These are phyloP conservation scores for Caenorhabditis sinica DNA, from an alignment of 2,888 invertebrate species.

Conservation along the genomic window DNA sequence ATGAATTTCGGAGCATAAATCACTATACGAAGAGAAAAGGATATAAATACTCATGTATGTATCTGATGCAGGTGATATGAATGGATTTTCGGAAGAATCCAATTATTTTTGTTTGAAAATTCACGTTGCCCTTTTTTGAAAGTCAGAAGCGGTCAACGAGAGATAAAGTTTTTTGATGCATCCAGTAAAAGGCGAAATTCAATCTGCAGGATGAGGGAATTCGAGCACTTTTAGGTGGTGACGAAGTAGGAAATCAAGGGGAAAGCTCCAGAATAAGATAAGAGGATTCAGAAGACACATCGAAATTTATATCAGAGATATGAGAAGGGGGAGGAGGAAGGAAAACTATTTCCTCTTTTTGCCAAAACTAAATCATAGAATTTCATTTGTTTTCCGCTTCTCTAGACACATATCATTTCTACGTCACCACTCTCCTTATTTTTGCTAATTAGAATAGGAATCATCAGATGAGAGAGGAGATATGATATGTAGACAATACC, in stretches of 20 bases:
- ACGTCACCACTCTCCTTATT: constrained; percentile 5
- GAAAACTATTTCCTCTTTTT: neutral
- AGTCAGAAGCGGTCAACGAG: neutral
- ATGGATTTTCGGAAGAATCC: neutral
- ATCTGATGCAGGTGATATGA: constrained; percentile 17
- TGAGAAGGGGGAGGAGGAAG: no score
- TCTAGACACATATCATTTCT: constrained; percentile 25
- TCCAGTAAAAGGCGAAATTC: constrained; percentile 1
- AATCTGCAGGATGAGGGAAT: constrained; percentile 8
- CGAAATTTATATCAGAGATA: neutral
- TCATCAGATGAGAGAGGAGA: neutral
- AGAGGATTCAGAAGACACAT: neutral
- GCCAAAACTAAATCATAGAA: constrained; percentile 11
- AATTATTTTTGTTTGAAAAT: no score
- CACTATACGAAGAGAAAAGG: constrained; percentile 1
- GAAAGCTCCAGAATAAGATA: neutral
- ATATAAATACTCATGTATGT: constrained; percentile 2
- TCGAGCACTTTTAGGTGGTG: constrained; percentile 17
- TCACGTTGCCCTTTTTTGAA: neutral
- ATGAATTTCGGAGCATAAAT: constrained; percentile 6
- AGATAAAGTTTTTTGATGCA: constrained; percentile 7
- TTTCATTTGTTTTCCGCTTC: constrained; percentile 31
- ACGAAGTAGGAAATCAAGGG: neutral
- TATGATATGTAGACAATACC: neutral
- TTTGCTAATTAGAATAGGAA: constrained; percentile 24